phyloP scores from a whole-genome alignment of 2,113 vertebrate genomes.

The Seriola aureovittata region DNA sequence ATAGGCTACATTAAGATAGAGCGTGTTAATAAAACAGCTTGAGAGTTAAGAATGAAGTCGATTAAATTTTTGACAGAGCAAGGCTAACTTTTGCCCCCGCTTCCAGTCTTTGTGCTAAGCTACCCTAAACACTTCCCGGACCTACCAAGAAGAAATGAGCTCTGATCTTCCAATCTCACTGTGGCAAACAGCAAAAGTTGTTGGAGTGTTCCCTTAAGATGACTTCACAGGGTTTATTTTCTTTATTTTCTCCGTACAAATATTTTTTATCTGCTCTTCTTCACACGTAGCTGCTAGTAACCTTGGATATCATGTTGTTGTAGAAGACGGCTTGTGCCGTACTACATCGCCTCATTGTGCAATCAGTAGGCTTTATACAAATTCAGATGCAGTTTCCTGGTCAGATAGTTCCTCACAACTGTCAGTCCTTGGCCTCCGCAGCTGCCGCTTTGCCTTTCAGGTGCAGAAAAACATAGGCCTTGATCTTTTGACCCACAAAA shows the following conservation, averaged over 20 bases:
- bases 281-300: background rate
- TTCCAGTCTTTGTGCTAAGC: background rate
- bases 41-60: background rate
- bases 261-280: conserved; percentile 12
- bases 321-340: background rate
- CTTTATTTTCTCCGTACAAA: background rate
- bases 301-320: background rate
- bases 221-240: background rate
- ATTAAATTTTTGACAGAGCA: background rate
- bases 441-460: conserved; percentile 46
- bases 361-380: background rate
- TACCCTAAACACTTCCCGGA: background rate
- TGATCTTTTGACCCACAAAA: conserved; percentile 50
- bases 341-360: background rate
- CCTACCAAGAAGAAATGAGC: background rate
- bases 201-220: background rate
- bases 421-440: conserved; percentile 37
- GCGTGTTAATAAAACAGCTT: background rate
- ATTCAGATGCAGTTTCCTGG: conserved; percentile 15
- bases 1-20: background rate
- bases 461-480: conserved; percentile 20
- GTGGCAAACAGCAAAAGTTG: background rate
- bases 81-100: background rate
- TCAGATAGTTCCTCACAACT: background rate
- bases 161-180: conserved; percentile 7